phyloP scores from a whole-genome alignment of 1,140 invertebrate species.

The Leptinotarsa defecta region DNA sequence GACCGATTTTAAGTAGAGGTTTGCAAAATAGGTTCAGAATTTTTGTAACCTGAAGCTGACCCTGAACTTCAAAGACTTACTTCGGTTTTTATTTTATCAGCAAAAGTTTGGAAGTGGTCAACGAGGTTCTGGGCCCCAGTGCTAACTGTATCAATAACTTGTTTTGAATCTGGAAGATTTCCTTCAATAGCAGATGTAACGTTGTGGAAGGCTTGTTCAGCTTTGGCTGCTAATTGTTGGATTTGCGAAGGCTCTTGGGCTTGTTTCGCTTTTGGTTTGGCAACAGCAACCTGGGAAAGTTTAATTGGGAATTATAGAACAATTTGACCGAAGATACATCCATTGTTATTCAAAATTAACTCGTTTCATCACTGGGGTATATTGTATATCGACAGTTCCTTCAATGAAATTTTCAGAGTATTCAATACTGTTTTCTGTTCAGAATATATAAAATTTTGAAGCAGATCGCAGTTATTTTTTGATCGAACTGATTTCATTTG shows the following conservation, averaged over 20 bases:
- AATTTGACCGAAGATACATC: background rate
- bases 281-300: slow-evolving; percentile 26
- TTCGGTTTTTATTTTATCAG: slow-evolving; percentile 44
- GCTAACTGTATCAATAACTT: slow-evolving; percentile 41
- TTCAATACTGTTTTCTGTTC: no score
- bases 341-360: background rate
- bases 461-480: no score
- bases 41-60: no score
- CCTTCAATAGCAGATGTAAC: slow-evolving; percentile 37
- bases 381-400: no score
- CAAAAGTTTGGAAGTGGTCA: slow-evolving; percentile 40
- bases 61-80: slow-evolving; percentile 10
- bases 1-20: background rate
- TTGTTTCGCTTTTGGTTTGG: slow-evolving; percentile 30
- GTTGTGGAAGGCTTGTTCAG: slow-evolving; percentile 40
- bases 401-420: no score
- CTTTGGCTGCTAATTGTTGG: slow-evolving; percentile 39
- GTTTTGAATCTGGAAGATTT: slow-evolving; percentile 42
- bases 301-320: no score
- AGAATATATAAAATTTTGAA: no score
- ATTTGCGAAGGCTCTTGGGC: slow-evolving; percentile 38
- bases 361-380: background rate
- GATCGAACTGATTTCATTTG: no score
- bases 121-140: slow-evolving; percentile 40
- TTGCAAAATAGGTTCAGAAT: background rate